Evolutionary conservation across 2,797 vertebrate species (phyloP), one percentile per base, ranked within the genome.

Genomic region (Mormyrus hasselquistii): DNA sequence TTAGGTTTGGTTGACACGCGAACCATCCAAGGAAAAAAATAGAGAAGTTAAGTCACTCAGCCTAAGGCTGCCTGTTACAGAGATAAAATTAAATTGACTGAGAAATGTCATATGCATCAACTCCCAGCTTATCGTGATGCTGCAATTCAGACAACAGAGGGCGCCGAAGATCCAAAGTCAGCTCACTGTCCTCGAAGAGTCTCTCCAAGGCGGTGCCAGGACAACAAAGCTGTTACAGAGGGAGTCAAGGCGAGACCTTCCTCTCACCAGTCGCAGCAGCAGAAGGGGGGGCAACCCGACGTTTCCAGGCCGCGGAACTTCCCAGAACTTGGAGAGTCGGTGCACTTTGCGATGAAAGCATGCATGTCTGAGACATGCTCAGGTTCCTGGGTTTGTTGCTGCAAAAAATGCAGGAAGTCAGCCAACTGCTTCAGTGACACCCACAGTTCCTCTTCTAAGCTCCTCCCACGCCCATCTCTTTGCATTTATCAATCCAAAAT

Each of bases 271-370:
- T 96, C 95, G 1, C 95, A 97, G 91, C 97, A 98, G 95, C 97
- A 98, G 90, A 97, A 93, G 83, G 97, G 87, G 8, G 97, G 96
- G 93, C 97, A 98, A 0, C 95, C 93, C 0, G 96, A 92, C 12
- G 93, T 92, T 73, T 96, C 97, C 0, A 96, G 94, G 0, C 95
- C 94, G 0, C 95, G 96, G 93, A 97, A 98, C 90, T 97, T 98
- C 89, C 98, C 98, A 0, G 98, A 98, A 44, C 93, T 96, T 88
- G 97, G 97, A 0, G 96, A 97, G 94, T 98, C 98, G 5, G 93
- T 94, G 92, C 98, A 99, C 92, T 97, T 93, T 0, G 96, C 95
- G 0, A 98, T 98, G 92, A 97, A 99, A 0, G 93, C 89, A 22
- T 98, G 96, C 65, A 99, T 96, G 50, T 97, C 96, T 0, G 93